These are phyloP conservation scores for Cynopterus brachyotis DNA, from an alignment of 2,113 vertebrate genomes.

Conservation along the genomic window DNA sequence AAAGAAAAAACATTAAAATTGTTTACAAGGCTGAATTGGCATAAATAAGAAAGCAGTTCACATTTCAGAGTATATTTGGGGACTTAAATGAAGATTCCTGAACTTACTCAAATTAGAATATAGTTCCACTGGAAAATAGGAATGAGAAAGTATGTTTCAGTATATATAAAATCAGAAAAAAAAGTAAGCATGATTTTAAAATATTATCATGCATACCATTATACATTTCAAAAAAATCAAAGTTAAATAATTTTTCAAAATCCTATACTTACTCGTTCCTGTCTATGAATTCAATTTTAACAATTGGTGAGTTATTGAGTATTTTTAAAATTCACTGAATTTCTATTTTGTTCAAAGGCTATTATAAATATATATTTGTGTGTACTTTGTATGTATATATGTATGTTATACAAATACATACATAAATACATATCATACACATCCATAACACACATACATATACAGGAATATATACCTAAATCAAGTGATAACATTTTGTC, in stretches of 20 bases:
- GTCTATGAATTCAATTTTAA: background rate
- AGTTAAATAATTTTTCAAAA: background rate
- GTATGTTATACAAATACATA: background rate
- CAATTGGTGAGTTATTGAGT: background rate
- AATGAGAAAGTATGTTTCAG: background rate
- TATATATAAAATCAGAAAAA: background rate
- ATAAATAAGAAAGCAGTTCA: background rate
- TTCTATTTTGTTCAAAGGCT: background rate
- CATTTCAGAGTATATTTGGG: background rate
- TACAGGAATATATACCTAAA: background rate
- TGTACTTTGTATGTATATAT: background rate
- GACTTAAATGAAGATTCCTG: background rate
- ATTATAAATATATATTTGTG: background rate
- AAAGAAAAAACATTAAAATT: background rate
- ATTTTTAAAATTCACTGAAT: background rate
- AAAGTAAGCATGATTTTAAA: background rate
- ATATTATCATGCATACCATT: background rate
- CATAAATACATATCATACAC: no score
- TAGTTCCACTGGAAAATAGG: background rate
- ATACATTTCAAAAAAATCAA: background rate
- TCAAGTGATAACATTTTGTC: background rate
- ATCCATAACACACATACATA: background rate
- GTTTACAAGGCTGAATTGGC: background rate
- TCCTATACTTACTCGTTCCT: background rate
- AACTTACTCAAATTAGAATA: background rate